Evolutionary conservation across 2,797 vertebrate genomes (phyloP).

Genomic region (Oophaga sylvatica): DNA sequence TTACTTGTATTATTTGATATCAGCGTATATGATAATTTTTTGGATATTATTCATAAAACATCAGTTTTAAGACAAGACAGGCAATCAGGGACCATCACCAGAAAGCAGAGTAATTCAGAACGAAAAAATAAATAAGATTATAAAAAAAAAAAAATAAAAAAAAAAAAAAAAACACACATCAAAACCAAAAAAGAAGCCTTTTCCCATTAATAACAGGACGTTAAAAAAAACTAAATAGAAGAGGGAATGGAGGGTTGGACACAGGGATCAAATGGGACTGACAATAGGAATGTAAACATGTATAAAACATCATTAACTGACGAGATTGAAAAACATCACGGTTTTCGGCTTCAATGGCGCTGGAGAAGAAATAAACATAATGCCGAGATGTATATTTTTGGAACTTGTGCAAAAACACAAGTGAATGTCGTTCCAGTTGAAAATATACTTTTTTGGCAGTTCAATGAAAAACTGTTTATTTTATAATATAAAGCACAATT

Average conservation of each 20-base stretch:
- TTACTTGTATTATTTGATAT: constrained; percentile 62
- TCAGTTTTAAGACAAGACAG: constrained; percentile 94
- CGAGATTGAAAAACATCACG: constrained; percentile 17
- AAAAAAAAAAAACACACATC: constrained; percentile 63
- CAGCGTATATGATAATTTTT: constrained; percentile 69
- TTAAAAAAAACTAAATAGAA: constrained; percentile 69
- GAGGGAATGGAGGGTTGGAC: constrained; percentile 65
- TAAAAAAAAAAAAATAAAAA: constrained; percentile 60
- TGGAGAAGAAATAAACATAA: constrained; percentile 48
- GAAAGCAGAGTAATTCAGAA: constrained; percentile 78
- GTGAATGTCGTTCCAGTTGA: background rate
- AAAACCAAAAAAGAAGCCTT: constrained; percentile 67
- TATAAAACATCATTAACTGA: constrained; percentile 65
- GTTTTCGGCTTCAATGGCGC: background rate
- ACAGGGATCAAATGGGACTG: constrained; percentile 72
- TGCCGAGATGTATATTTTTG: constrained; percentile 24
- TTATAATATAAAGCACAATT: constrained; percentile 16
- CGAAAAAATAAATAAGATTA: constrained; percentile 40
- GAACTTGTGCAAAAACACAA: constrained; percentile 5
- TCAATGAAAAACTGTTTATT: constrained; percentile 17
- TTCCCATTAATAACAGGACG: constrained; percentile 70
- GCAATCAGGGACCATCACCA: constrained; percentile 99
- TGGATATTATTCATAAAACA: constrained; percentile 74
- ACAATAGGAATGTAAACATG: constrained; percentile 69
- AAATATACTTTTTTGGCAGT: constrained; percentile 29